Base-by-base conservation (phyloP, 1,140 invertebrate species). In the Apocrypta bakeri region DNA sequence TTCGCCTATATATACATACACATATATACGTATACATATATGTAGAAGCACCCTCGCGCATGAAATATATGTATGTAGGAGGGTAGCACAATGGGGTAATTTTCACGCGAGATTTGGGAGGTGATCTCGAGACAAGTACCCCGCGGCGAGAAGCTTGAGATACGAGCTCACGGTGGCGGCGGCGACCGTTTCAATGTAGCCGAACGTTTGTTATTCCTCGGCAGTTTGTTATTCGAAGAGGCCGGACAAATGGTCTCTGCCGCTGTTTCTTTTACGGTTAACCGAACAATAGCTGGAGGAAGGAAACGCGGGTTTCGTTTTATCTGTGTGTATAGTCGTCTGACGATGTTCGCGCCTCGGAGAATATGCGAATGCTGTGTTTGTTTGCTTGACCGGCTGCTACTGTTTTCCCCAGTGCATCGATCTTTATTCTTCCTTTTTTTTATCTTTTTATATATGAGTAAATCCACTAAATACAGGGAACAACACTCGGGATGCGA, bases 51-150 rank as follows among this genome's bases (percentile, higher is more conserved):
- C 42, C 42, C 42, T 48, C 77, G 79, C 29, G 48, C 40, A 17
- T 66, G 76, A 82, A 63, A 82, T 40, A 73, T 66, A 68, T 2
- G 86, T 71, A 84, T 27, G 63, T 29, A 85, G 79, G 79, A 61
- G 83, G 78, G 73, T 40, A 72, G 82, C 78, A 91, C 90, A 92
- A 92, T 92, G 89, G 91, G 91, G 90, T 91, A 92, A 92, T 92
- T 91, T 91, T 92, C 91, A 91, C 91, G 91, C 90, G 90, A 92
- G 91, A 92, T 92, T 92, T 92, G 91, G 88, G 87, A 90, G 89
- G 90, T 89, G 90, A 91, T 91, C 88, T 90, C 85, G 88, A 88
- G 86, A 69, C 33, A 27, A 69, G 76, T 24, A 42, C 69, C 27
- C 33, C 82, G 56, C 73, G 73, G 84, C 83, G 77, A 68, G 25